These are phyloP conservation scores for Cepphus grylle DNA, from an alignment of 2,113 vertebrate species.

Conservation along the genomic window DNA sequence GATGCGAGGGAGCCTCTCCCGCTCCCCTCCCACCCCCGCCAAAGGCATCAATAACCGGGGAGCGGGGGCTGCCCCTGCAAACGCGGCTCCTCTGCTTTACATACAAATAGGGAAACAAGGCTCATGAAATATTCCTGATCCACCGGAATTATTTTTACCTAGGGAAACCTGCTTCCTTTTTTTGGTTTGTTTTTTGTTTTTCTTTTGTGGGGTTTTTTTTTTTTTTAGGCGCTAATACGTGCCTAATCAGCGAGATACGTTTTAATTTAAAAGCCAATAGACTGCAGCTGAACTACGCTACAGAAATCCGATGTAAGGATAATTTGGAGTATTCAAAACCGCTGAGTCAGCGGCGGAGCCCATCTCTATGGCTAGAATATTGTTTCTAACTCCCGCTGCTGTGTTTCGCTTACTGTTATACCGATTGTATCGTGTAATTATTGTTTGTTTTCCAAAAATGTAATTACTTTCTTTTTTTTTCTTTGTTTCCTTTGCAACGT, in stretches of 20 bases:
- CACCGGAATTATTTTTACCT: background rate
- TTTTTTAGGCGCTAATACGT: background rate
- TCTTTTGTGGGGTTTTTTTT: background rate
- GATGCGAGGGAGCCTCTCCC: background rate
- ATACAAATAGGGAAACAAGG: background rate
- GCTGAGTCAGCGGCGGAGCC: constrained; percentile 67
- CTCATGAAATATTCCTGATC: background rate
- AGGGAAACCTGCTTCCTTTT: background rate
- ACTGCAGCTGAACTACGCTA: background rate
- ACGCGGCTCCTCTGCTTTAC: background rate
- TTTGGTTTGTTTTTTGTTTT: background rate
- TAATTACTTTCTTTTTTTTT: constrained; percentile 68
- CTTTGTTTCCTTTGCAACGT: constrained; percentile 42
- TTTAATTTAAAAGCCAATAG: constrained; percentile 53
- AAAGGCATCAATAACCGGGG: background rate
- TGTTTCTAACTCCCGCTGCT: constrained; percentile 47
- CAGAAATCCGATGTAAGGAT: background rate
- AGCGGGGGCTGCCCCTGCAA: background rate
- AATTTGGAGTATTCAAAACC: constrained; percentile 2
- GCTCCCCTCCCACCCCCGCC: background rate
- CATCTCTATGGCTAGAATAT: background rate
- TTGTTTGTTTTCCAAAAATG: constrained; percentile 75
- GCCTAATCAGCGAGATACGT: constrained; percentile 8
- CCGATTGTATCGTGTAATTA: constrained; percentile 69
- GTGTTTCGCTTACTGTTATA: constrained; percentile 56